phyloP scores from a whole-genome alignment of 2,797 vertebrate species.

The Dipus sagitta region DNA sequence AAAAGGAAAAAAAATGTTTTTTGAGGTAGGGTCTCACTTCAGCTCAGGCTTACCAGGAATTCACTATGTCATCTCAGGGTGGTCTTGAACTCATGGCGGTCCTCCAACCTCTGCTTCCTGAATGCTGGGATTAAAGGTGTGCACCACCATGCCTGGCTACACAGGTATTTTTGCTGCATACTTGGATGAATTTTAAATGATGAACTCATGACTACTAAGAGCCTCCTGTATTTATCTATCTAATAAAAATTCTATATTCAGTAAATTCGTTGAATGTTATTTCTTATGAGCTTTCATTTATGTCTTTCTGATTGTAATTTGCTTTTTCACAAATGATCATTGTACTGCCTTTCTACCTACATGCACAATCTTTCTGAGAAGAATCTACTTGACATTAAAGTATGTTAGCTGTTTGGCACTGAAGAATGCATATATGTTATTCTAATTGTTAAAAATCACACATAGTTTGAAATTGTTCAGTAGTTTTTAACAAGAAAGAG shows the following conservation, averaged over 20 bases:
- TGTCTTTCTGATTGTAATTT: not conserved
- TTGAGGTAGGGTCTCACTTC: too few species aligned
- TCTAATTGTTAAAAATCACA: not conserved
- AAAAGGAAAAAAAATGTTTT: too few species aligned
- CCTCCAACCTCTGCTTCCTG: too few species aligned
- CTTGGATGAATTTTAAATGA: not conserved
- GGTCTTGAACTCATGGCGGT: too few species aligned
- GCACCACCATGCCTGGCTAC: not conserved
- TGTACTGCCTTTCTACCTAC: not conserved
- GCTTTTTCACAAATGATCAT: not conserved
- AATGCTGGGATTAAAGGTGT: too few species aligned
- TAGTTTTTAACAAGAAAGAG: too few species aligned
- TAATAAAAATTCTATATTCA: not conserved
- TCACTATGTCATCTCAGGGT: too few species aligned
- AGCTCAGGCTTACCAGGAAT: too few species aligned
- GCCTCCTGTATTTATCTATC: not conserved
- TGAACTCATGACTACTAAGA: not conserved
- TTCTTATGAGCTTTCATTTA: conserved; percentile 41
- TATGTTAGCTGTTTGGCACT: not conserved
- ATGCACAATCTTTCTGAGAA: not conserved
- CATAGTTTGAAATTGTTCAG: not conserved
- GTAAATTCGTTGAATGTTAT: not conserved
- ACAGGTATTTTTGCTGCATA: not conserved
- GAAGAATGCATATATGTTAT: not conserved
- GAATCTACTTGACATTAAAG: conserved; percentile 14